phyloP scores from a whole-genome alignment of 2,113 vertebrate species.

The Peromyscus leucopus region DNA sequence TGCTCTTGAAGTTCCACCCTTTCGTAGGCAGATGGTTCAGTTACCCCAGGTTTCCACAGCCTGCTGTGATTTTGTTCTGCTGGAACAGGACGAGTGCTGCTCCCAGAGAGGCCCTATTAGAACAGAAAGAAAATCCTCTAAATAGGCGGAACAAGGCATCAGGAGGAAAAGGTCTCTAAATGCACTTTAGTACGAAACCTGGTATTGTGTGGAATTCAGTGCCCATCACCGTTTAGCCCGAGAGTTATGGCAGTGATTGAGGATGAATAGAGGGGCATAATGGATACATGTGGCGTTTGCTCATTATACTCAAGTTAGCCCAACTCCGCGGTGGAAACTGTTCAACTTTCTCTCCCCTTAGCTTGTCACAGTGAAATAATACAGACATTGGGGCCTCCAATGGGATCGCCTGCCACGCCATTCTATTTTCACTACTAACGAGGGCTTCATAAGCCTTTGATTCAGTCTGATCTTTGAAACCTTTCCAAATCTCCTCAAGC shows the following conservation, averaged over 20 bases:
- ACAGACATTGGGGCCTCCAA: constrained; percentile 89
- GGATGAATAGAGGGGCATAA: constrained; percentile 88
- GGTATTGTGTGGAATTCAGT: constrained; percentile 93
- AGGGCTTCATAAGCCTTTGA: constrained; percentile 98
- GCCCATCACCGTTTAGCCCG: constrained; percentile 92
- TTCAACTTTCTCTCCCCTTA: constrained; percentile 91
- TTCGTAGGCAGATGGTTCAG: constrained; percentile 95
- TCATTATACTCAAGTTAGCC: constrained; percentile 97
- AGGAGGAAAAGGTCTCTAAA: constrained; percentile 92
- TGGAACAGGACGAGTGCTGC: constrained; percentile 92
- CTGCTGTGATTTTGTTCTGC: constrained; percentile 93
- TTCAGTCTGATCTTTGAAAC: constrained; percentile 97
- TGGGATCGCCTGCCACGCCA: constrained; percentile 93
- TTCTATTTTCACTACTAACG: constrained; percentile 95
- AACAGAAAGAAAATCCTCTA: constrained; percentile 94
- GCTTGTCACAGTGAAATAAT: constrained; percentile 94
- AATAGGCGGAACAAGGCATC: constrained; percentile 94
- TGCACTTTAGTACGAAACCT: constrained; percentile 93
- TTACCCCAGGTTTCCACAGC: constrained; percentile 87
- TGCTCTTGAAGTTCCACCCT: constrained; percentile 68
- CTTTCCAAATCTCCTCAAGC: constrained; percentile 94
- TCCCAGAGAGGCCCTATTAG: constrained; percentile 89
- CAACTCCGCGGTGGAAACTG: constrained; percentile 91
- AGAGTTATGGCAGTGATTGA: constrained; percentile 92
- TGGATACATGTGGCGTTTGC: constrained; percentile 95